These are phyloP conservation scores for Pedetes capensis DNA, from an alignment of 2,113 vertebrate genomes.

Conservation along the genomic window DNA sequence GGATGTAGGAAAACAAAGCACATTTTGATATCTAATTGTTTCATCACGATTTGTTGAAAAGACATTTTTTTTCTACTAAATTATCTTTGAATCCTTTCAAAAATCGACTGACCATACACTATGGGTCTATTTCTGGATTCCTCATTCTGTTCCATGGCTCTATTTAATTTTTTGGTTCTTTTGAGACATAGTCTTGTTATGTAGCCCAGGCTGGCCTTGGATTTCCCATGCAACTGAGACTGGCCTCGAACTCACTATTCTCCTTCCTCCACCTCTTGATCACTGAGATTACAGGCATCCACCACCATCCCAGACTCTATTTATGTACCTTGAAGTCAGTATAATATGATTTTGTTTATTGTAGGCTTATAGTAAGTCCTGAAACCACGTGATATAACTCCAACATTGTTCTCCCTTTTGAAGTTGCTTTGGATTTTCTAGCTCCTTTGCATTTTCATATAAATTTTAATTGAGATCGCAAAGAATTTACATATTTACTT, in stretches of 20 bases:
- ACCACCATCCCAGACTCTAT: no score
- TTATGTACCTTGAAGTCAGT: background rate
- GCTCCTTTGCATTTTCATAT: background rate
- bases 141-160: background rate
- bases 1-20: background rate
- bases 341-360: background rate
- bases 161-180: no score
- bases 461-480: background rate
- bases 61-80: background rate
- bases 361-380: background rate
- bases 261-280: no score
- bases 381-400: background rate
- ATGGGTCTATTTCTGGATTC: background rate
- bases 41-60: background rate
- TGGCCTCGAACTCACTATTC: no score
- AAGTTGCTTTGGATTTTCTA: slow-evolving; percentile 38
- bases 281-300: no score
- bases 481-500: background rate
- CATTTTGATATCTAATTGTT: background rate
- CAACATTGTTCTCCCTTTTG: background rate
- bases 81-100: background rate
- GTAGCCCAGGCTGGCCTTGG: no score
- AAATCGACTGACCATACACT: background rate
- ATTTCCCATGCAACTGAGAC: no score
- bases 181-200: no score